Base-by-base conservation (phyloP, 2,888 invertebrate species). In the Lycophotia porphyrea region DNA sequence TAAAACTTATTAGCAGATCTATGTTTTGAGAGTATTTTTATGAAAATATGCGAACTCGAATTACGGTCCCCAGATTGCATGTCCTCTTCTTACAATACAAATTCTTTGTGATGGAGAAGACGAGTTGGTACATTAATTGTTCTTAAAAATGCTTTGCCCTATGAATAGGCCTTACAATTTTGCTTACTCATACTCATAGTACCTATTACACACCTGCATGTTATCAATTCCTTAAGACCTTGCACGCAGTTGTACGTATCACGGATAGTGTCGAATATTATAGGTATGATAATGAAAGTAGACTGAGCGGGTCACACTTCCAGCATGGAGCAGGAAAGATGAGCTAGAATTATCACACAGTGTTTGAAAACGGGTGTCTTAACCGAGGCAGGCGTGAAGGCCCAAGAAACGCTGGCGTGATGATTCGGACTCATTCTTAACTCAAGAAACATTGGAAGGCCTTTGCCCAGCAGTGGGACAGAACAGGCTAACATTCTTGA, bases 151-250 rank as follows among this genome's bases (percentile, higher is more conserved):
- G 9, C 58, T 42, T 70, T n/a, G n/a, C n/a, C 7, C 24, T 61
- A 13, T 5, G 13, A 13, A 61, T 36, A 31, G 7, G 3, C n/a
- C 8, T 39, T n/a, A n/a, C n/a, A 1, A 63, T 63, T 63, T 63
- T 39, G 8, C 0, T n/a, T 39, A n/a, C 15, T 63, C n/a, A 39
- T 39, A n/a, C 15, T 63, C n/a, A 8, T 24, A n/a, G 7, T 39
- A 39, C n/a, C n/a, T n/a, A n/a, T 63, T 39, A 39, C 24, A 63
- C n/a, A n/a, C n/a, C 63, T 63, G 39, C n/a, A 4, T 63, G 63
- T 39, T 63, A 63, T 39, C 39, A 63, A 63, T 63, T n/a, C 15
- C 63, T n/a, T 13, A 3, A 63, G 61, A 36, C 36, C 1, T 13
- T n/a, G 24, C 5, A n/a, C 61, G 21, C 5, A 5, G 1, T 21